Base-by-base conservation (phyloP, 2,113 vertebrate genomes). In the Brachypodius melanocephalos region DNA sequence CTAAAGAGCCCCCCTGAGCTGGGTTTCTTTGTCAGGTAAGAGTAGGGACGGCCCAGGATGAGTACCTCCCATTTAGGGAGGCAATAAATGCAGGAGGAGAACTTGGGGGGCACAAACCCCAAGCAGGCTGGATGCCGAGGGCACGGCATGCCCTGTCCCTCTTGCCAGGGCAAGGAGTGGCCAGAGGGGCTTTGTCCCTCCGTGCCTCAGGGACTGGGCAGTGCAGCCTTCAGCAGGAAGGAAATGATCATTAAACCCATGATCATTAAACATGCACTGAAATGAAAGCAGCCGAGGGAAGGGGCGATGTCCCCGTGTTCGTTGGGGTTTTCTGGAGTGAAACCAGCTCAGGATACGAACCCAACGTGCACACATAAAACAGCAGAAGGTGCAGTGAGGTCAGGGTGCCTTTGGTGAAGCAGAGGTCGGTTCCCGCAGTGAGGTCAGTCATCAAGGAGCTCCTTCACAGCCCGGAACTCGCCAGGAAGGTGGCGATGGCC, bases 401-500 rank as follows among this genome's bases (percentile, higher is more conserved):
- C 2, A 0, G 0, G 1, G 17, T 15, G 46, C 72, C 62, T 36
- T 6, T 11, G 68, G 73, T 38, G 81, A 74, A 66, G 71, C 84
- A 40, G 21, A 78, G 63, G 72, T 92, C 81, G 69, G 86, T 90
- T 79, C 36, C 20, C 8, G 32, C n/a, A 17, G 61, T 29, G 83
- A 58, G 9, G 36, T 78, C 26, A 13, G 74, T 76, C 67, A 5
- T 9, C 0, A 0, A 6, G 62, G 52, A 45, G 62, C 34, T 49
- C 58, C 65, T 46, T 97, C 92, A 97, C 6, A 75, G 71, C 57
- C 24, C 82, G 90, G 93, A 97, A 29, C 86, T 94, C 42, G 85
- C 83, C 14, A 98, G 92, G 76, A 98, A 88, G 62, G 95, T 51
- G 42, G 97, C 96, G 21, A 95, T 48, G 25, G 97, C 97, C 82